A percentile compares a stretch with the other conserved stretches of the same genome.
phyloP scores from a whole-genome alignment of 35 echinoderm and acorn worm genomes.

The Eucidaris tribuloides region DNA sequence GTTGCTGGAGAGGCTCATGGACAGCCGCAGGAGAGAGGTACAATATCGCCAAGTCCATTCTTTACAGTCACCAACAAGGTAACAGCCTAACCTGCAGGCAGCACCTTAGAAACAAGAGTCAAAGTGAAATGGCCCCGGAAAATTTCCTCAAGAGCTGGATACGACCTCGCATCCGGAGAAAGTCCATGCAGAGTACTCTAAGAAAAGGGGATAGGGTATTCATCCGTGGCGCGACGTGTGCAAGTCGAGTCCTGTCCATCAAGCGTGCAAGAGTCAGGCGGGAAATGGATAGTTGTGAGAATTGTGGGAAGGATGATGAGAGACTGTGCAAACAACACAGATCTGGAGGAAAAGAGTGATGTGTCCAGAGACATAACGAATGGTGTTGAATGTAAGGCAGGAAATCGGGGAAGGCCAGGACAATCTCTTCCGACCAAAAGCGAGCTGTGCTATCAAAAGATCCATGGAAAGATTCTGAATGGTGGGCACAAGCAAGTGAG shows the following conservation, averaged over 20 bases:
- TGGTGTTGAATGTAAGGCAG: background rate
- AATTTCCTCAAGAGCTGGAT: background rate
- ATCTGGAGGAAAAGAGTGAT: too few relatives aligned
- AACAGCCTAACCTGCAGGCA: background rate
- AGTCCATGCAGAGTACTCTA: too few relatives aligned
- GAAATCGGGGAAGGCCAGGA: background rate
- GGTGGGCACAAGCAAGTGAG: background rate
- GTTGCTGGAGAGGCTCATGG: conserved; percentile 5
- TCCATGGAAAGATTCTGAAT: background rate
- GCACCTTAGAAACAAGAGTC: background rate
- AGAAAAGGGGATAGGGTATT: too few relatives aligned
- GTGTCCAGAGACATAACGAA: background rate
- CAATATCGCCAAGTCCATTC: background rate
- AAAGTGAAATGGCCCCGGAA: conserved; percentile 3
- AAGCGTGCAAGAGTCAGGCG: too few relatives aligned
- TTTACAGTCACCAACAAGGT: background rate
- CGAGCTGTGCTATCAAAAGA: background rate
- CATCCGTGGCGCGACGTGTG: too few relatives aligned
- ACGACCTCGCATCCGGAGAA: background rate
- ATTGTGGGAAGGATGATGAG: conserved; percentile 4
- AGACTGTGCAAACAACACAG: conserved; percentile 8
- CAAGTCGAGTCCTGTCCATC: too few relatives aligned
- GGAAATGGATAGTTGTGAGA: conserved; percentile 9
- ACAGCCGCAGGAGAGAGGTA: background rate
- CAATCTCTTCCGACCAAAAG: background rate